Evolutionary conservation across 2,113 vertebrate species (phyloP), one percentile per base, ranked within the genome.

Genomic region (Spilogale gracilis): DNA sequence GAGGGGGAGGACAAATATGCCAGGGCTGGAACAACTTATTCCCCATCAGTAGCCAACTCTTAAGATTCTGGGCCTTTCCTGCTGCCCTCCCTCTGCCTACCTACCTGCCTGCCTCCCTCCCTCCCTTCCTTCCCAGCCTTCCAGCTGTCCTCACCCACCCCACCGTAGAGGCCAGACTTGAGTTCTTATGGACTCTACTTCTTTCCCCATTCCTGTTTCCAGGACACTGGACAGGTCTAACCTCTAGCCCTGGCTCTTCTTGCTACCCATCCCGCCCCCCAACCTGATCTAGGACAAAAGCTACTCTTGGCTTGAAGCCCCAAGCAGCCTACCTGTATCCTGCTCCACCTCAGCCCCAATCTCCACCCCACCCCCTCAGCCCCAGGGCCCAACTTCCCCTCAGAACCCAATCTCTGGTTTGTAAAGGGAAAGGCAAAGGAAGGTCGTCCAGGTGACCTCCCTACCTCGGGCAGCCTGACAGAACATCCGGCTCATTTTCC

Each of bases 401-500:
- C 85, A 93, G 60, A 88, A 82, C 84, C 95, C 89, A 92, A n/a
- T 21, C 63, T 96, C 76, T 60, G 73, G 52, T 87, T 54, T 80
- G 18, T 71, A 79, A 82, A 94, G 63, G 69, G 60, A 94, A 96
- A 92, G 87, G 71, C 78, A 95, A 97, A 94, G 90, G 91, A 94
- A 96, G 84, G 85, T 86, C 48, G 6, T n/a, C 91, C n/a, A 78
- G 43, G 82, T 94, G 95, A 95, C 91, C 89, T 96, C 96, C 97
- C 94, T 98, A 98, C 98, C 98, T 98, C 98, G 94, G 76, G 97
- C 98, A 89, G 98, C 98, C 97, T 98, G 97, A 98, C 98, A 98
- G 93, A 98, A 98, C 97, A 98, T 98, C 82, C 98, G 97, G 96
- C 97, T 99, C 98, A 99, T 99, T 93, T 99, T 99, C 63, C 98